These are phyloP conservation scores for Calameuta idolon DNA, from an alignment of 2,888 invertebrate genomes.

Conservation along the genomic window DNA sequence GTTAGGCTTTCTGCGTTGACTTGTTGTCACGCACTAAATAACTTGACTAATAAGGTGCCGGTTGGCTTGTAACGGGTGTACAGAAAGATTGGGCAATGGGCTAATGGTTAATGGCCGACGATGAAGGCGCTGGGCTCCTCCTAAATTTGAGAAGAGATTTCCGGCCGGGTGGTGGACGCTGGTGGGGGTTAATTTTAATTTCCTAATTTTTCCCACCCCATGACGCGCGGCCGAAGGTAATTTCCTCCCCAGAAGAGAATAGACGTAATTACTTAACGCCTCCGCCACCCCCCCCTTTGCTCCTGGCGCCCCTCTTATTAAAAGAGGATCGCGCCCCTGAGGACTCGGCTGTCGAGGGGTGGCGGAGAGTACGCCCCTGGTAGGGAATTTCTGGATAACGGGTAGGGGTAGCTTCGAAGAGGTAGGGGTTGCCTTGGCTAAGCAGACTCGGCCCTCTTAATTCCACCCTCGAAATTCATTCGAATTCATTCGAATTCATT, in stretches of 20 bases:
- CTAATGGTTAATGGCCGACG: constrained; percentile 49
- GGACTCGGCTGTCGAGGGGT: constrained; percentile 46
- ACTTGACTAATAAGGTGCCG: constrained; percentile 54
- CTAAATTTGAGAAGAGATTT: constrained; percentile 52
- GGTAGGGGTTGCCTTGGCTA: constrained; percentile 1
- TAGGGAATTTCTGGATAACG: constrained; percentile 9
- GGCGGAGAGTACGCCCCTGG: constrained; percentile 34
- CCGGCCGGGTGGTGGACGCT: constrained; percentile 34
- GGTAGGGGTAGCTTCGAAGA: background rate
- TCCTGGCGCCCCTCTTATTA: constrained; percentile 52
- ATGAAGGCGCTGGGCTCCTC: constrained; percentile 32
- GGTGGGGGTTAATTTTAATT: constrained; percentile 63
- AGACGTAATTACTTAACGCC: constrained; percentile 68
- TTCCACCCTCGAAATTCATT: background rate
- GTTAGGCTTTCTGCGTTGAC: constrained; percentile 16
- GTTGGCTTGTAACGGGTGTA: constrained; percentile 21
- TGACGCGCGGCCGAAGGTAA: constrained; percentile 49
- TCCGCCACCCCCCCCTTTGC: constrained; percentile 49
- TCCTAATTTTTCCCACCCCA: constrained; percentile 63
- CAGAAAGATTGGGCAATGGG: constrained; percentile 47
- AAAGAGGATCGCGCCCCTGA: constrained; percentile 62
- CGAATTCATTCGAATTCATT: background rate
- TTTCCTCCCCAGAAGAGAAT: constrained; percentile 65
- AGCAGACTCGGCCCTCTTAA: background rate
- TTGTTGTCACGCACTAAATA: constrained; percentile 43